Conservation (phyloP, 1,140 invertebrate species). For the Heterodera carotae region DNA sequence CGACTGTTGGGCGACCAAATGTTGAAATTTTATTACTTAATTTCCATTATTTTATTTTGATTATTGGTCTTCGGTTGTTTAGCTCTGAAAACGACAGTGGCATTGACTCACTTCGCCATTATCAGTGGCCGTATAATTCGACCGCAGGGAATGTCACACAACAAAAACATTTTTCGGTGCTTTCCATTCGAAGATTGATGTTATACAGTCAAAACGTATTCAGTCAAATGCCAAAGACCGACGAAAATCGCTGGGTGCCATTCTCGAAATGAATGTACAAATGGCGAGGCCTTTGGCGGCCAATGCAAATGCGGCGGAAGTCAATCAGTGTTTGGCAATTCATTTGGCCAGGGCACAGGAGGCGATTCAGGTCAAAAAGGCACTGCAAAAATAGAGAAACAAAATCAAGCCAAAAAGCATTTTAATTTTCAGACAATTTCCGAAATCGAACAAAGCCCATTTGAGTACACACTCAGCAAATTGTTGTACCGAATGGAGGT, state of each 20-base stretch:
- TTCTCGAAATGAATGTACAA: constrained; percentile 31
- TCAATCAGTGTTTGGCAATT: constrained; percentile 49
- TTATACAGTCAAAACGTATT: neutral
- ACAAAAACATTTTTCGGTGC: constrained; percentile 13
- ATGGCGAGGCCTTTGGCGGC: constrained; percentile 19
- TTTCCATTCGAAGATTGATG: neutral
- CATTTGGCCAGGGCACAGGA: constrained; percentile 38
- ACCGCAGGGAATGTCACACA: neutral
- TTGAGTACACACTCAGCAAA: constrained; percentile 51
- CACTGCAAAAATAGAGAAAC: neutral
- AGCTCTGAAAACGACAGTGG: constrained; percentile 58
- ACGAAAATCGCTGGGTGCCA: constrained; percentile 45
- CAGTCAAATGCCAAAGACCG: constrained; percentile 40
- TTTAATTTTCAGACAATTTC: constrained; percentile 39
- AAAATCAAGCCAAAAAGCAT: neutral
- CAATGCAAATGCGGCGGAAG: constrained; percentile 43
- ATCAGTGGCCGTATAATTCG: constrained; percentile 51
- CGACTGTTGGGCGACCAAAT: constrained; percentile 26
- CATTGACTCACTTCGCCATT: constrained; percentile 54
- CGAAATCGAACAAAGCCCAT: constrained; percentile 37
- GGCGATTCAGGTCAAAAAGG: constrained; percentile 31
- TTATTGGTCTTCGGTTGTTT: neutral
- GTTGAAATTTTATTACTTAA: constrained; percentile 14
- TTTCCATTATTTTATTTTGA: too few relatives aligned
- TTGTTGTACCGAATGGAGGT: constrained; percentile 48